phyloP scores from a whole-genome alignment of 2,113 vertebrate genomes.

The Pterophyllum scalare region DNA sequence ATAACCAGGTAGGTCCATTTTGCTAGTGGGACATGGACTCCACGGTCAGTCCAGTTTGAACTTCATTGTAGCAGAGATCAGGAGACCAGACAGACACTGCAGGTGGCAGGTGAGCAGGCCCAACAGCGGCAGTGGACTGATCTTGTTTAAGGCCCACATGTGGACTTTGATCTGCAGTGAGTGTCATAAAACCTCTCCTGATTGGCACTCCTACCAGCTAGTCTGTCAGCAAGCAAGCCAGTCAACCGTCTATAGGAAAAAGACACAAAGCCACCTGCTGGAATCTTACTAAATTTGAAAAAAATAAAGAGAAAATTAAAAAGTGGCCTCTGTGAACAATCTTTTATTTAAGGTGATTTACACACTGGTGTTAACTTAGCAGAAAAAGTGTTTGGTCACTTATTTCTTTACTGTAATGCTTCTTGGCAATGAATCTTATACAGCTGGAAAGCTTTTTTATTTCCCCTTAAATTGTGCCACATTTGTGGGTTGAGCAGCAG shows the following conservation, averaged over 20 bases:
- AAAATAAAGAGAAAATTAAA: neutral
- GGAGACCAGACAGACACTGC: slow-evolving; percentile 43
- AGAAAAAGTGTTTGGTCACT: too few species aligned
- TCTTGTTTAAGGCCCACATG: slow-evolving; percentile 63
- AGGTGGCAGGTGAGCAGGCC: slow-evolving; percentile 49
- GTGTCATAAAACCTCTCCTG: slow-evolving; percentile 80
- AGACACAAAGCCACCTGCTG: slow-evolving; percentile 52
- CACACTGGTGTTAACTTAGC: neutral
- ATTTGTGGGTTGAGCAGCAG: too few species aligned
- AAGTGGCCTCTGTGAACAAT: neutral
- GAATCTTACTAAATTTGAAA: slow-evolving; percentile 27
- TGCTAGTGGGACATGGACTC: slow-evolving; percentile 29
- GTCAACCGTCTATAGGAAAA: slow-evolving; percentile 7
- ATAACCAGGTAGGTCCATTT: slow-evolving; percentile 72
- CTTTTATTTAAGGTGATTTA: neutral
- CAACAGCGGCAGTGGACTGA: slow-evolving; percentile 64
- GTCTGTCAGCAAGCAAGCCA: slow-evolving; percentile 31
- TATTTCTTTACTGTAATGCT: too few species aligned
- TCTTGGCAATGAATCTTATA: too few species aligned
- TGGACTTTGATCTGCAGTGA: slow-evolving; percentile 79
- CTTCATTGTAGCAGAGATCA: slow-evolving; percentile 56
- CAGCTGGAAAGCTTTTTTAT: too few species aligned
- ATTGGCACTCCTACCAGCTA: slow-evolving; percentile 79
- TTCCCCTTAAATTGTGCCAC: too few species aligned
- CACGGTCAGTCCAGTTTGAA: slow-evolving; percentile 33